Percentiles rank a stretch among this genome's conserved stretches.
phyloP scores from a whole-genome alignment of 1,140 invertebrate species.

The Ceratosolen solmsi region DNA sequence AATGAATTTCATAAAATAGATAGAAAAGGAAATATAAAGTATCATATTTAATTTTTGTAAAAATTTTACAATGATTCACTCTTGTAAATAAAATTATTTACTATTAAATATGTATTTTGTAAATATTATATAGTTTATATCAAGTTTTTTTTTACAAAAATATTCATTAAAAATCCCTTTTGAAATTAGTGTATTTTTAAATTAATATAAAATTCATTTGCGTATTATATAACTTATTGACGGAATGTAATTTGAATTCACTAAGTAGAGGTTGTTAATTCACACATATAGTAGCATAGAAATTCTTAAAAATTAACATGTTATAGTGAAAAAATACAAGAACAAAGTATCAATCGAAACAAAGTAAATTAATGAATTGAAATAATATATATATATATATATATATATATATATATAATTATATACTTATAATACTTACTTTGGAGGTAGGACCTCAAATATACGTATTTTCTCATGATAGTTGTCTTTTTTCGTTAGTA shows the following conservation, averaged over 20 bases:
- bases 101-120: not conserved
- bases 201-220: not conserved
- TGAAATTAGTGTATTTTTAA: not conserved
- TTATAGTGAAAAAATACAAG: too few relatives aligned
- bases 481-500: slow-evolving; percentile 27
- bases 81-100: not conserved
- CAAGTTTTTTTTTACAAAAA: too few relatives aligned
- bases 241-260: too few relatives aligned
- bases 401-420: too few relatives aligned
- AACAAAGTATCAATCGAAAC: not conserved
- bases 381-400: too few relatives aligned
- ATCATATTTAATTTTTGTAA: too few relatives aligned
- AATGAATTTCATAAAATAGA: too few relatives aligned
- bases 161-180: too few relatives aligned
- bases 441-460: too few relatives aligned
- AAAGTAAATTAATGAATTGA: not conserved
- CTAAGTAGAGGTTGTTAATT: not conserved
- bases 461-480: slow-evolving; percentile 32
- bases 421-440: slow-evolving; percentile 5
- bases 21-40: too few relatives aligned
- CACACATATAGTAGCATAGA: not conserved
- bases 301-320: not conserved
- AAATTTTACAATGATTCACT: too few relatives aligned
- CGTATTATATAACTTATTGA: not conserved
- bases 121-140: not conserved